Conservation (phyloP, 2,888 invertebrate genomes). For the Argyra leucocephala region DNA sequence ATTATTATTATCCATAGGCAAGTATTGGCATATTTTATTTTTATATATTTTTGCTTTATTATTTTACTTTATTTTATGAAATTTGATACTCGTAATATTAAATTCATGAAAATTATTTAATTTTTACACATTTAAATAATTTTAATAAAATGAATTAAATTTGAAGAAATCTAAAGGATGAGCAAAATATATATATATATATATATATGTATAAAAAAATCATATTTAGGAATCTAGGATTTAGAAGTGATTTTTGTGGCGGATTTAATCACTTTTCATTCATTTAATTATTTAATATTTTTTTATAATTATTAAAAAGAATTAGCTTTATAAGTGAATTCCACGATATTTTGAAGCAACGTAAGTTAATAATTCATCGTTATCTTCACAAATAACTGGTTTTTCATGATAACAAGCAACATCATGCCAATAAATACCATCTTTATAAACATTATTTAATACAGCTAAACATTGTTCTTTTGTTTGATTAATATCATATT, state of each 20-base stretch:
- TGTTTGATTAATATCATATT: constrained; percentile 80
- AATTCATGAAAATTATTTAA: no score
- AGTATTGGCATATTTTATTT: no score
- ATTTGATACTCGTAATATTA: no score
- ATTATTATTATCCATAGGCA: no score
- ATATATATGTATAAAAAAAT: neutral
- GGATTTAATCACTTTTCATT: no score
- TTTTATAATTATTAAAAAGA: neutral
- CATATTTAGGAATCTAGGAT: no score
- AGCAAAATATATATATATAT: neutral
- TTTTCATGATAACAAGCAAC: constrained; percentile 90
- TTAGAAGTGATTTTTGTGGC: no score
- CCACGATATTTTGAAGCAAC: constrained; percentile 75
- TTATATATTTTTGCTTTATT: no score
- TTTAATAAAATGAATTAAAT: no score
- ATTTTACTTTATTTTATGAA: no score
- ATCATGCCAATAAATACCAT: constrained; percentile 89
- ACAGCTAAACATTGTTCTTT: constrained; percentile 79
- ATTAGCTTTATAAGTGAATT: constrained; percentile 56
- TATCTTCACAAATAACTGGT: constrained; percentile 83
- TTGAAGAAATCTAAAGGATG: no score
- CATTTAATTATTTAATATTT: neutral
- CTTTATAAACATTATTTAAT: constrained; percentile 85
- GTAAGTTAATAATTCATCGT: constrained; percentile 77
- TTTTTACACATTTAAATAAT: no score